Base-by-base conservation (phyloP, 2,113 vertebrate genomes). In the Heterocephalus glaber region DNA sequence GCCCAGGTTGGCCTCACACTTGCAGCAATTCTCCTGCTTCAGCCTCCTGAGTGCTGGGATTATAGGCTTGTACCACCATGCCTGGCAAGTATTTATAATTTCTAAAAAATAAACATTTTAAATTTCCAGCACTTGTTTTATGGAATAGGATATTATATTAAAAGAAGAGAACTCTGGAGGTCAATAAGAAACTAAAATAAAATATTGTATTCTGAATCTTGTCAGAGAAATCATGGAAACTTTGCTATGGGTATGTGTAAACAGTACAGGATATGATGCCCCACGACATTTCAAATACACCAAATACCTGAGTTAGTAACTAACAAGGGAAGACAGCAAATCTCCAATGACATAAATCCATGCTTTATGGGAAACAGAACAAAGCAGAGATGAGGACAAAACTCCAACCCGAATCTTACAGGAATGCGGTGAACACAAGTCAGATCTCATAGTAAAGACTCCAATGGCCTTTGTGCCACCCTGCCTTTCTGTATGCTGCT, bases 101-200 rank as follows among this genome's bases (percentile, higher is more conserved):
- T 77, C 54, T 90, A 11, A 54, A 94, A 95, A 95, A 83, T 33
- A 82, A 84, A 22, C n/a, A 94, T 49, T 9, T 82, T 93, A 82
- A 85, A 79, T 95, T 92, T 79, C 35, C 16, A 88, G 33, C 5
- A 60, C 35, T 84, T 83, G 35, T 68, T 49, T 89, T 11, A 52
- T 84, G 70, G 30, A 13, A 44, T n/a, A 44, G 16, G 52, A 35
- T 16, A 77, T 87, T 86, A 86, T 44, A 72, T 61, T 90, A 74
- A 86, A 93, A 85, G 47, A 87, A 87, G 60, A 77, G 22, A 92
- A 93, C 49, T 97, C 56, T 92, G 24, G 61, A 90, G 35, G 44
- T 22, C 63, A 81, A 10, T 72, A 70, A 66, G 38, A 92, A 61
- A 19, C 5, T 95, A 80, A 90, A 88, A 66, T 93, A 74, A 88